These are phyloP conservation scores for Anoplopoma fimbria DNA, from an alignment of 2,113 vertebrate genomes.

Conservation along the genomic window DNA sequence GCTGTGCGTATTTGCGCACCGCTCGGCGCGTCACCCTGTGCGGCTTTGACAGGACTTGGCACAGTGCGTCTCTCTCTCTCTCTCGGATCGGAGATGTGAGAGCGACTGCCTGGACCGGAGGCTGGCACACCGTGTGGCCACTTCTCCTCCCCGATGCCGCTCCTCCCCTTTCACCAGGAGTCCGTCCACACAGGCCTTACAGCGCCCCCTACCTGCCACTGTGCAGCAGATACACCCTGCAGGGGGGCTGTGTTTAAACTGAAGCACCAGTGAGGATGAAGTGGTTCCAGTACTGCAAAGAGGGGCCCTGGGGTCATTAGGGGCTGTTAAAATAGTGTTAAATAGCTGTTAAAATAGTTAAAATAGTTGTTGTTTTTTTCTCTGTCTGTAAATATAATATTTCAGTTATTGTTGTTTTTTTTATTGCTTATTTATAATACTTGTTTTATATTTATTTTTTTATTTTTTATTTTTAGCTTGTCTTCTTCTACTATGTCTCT, in stretches of 20 bases:
- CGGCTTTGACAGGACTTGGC: conserved; percentile 66
- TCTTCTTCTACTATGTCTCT: no score
- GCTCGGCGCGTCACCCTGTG: conserved; percentile 56
- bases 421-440: no score
- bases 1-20: no score
- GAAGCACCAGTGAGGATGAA: background rate
- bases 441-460: no score
- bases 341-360: no score
- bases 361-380: no score
- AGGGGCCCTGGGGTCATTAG: conserved; percentile 7
- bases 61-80: conserved; percentile 48
- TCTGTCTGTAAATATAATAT: no score
- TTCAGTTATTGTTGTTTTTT: no score
- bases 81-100: conserved; percentile 66
- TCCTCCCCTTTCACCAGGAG: conserved; percentile 80
- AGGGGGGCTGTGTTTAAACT: background rate
- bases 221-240: conserved; percentile 44
- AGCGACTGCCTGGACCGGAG: conserved; percentile 68
- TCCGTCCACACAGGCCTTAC: conserved; percentile 59
- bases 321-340: no score
- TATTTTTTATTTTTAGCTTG: no score
- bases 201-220: conserved; percentile 74
- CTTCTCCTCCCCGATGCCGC: conserved; percentile 81
- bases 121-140: conserved; percentile 81
- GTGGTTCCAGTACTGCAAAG: background rate